phyloP scores from a whole-genome alignment of 1,140 invertebrate genomes.

The Cydia strobilella region DNA sequence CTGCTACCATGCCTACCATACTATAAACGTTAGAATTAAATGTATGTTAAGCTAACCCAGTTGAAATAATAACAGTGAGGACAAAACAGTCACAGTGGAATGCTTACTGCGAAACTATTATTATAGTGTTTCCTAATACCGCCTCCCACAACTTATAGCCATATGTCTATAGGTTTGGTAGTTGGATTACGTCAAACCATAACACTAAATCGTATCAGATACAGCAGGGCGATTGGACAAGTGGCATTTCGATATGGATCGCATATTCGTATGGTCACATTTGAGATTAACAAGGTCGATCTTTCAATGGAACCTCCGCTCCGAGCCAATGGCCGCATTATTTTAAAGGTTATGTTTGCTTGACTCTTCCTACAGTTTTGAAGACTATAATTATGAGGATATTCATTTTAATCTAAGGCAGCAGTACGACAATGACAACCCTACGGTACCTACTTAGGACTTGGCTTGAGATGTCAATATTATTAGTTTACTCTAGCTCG shows the following conservation, averaged over 20 bases:
- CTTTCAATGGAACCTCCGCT: background rate
- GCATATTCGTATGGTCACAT: slow-evolving; percentile 7
- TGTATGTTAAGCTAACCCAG: background rate
- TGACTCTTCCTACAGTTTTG: background rate
- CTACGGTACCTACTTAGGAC: background rate
- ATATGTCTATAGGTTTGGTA: slow-evolving; percentile 3
- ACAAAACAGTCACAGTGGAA: background rate
- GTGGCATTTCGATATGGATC: slow-evolving; percentile 12
- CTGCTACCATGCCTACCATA: background rate
- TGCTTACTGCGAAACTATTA: background rate
- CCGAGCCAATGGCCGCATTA: background rate
- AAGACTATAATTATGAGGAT: background rate
- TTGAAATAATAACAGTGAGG: slow-evolving; percentile 7
- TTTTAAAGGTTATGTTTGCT: slow-evolving; percentile 2
- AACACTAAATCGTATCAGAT: background rate
- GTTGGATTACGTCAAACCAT: slow-evolving; percentile 1
- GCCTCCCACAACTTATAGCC: background rate
- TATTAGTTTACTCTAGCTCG: too few species aligned
- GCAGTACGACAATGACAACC: background rate
- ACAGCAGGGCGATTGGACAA: background rate
- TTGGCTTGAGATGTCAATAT: too few species aligned
- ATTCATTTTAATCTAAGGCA: background rate
- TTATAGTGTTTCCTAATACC: slow-evolving; percentile 4
- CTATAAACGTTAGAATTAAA: background rate
- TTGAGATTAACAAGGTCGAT: background rate